Conservation (phyloP, 2,113 vertebrate genomes). For the Numenius arquata region DNA sequence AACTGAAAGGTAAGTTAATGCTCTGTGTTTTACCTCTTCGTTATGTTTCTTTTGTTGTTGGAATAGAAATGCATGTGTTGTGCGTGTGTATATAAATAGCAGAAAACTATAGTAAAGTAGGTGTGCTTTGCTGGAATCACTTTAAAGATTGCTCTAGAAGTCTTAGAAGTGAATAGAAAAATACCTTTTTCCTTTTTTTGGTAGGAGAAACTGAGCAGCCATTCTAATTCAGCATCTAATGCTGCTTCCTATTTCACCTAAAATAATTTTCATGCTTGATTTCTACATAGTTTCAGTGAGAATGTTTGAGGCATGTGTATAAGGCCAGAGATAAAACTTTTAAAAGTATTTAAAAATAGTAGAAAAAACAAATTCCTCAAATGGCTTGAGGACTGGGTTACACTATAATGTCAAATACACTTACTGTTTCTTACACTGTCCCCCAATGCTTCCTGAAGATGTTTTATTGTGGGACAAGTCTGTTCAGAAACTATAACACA, state of each 20-base stretch:
- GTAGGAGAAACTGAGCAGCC: background rate
- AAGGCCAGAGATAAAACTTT: background rate
- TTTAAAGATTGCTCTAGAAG: background rate
- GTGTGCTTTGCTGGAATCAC: background rate
- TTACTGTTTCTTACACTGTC: background rate
- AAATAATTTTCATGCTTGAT: background rate
- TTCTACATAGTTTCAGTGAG: background rate
- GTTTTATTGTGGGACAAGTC: background rate
- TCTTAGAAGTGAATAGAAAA: background rate
- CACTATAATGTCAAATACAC: background rate
- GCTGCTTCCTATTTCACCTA: background rate
- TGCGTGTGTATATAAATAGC: background rate
- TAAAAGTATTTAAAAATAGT: background rate
- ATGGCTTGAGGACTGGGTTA: background rate
- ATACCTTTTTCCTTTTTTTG: background rate
- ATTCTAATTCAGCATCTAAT: background rate
- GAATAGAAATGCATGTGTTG: background rate
- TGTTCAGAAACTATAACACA: background rate
- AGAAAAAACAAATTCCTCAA: background rate
- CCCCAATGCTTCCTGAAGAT: background rate
- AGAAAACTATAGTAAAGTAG: background rate
- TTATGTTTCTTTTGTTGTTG: background rate
- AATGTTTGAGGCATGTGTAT: background rate
- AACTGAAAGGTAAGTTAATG: background rate
- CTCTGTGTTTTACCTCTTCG: background rate